These are phyloP conservation scores for Bellardia bayeri DNA, from an alignment of 2,888 invertebrate genomes.

Conservation along the genomic window DNA sequence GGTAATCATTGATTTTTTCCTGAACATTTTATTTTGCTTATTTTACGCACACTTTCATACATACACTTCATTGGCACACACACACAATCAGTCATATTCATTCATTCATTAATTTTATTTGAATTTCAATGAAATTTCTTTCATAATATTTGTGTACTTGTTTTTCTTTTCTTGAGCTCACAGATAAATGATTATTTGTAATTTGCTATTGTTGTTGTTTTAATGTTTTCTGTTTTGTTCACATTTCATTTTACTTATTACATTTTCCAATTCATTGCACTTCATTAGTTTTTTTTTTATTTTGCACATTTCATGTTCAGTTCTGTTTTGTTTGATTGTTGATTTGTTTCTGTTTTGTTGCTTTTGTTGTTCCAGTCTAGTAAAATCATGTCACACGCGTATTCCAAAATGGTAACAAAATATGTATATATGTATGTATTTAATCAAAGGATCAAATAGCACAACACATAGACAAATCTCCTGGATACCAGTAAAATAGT, in stretches of 20 bases:
- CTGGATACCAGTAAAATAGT: slow-evolving; percentile 5
- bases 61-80: slow-evolving; percentile 10
- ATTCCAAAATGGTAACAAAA: slow-evolving; percentile 36
- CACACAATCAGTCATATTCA: background rate
- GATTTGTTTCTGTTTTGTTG: slow-evolving; percentile 11
- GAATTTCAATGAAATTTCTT: slow-evolving; percentile 19
- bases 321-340: slow-evolving; percentile 35
- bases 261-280: slow-evolving; percentile 69
- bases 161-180: slow-evolving; percentile 23
- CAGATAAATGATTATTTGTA: slow-evolving; percentile 21
- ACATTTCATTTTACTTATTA: slow-evolving; percentile 42
- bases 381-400: slow-evolving; percentile 44
- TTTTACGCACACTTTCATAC: background rate
- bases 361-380: slow-evolving; percentile 12
- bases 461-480: background rate
- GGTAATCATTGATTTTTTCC: slow-evolving; percentile 35
- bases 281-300: slow-evolving; percentile 54
- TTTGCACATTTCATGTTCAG: slow-evolving; percentile 52
- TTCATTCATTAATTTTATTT: slow-evolving; percentile 54
- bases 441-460: background rate
- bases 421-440: no score
- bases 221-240: slow-evolving; percentile 14
- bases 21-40: slow-evolving; percentile 12
- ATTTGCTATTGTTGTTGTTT: slow-evolving; percentile 1
- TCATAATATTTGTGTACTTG: background rate